Percentiles rank a stretch among this genome's conserved stretches.
Evolutionary conservation across 2,113 vertebrate genomes (phyloP).

Genomic region (Sinocyclocheilus rhinocerous): DNA sequence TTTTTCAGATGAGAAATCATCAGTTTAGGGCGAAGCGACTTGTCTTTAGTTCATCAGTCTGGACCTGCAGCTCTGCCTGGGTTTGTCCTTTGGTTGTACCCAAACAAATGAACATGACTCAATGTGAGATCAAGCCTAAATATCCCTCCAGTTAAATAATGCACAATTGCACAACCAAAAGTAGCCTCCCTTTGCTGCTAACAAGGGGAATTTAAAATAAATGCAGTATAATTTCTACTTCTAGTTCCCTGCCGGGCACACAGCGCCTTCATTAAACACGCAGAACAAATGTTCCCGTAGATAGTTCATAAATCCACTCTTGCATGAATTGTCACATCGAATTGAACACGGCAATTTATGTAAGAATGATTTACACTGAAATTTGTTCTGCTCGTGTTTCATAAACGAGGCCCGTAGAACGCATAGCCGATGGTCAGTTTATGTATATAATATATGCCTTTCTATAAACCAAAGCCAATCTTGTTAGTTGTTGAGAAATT

Average conservation of each 20-base stretch:
- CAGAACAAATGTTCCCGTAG: conserved; percentile 11
- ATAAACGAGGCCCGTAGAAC: background rate
- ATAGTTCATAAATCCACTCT: conserved; percentile 4
- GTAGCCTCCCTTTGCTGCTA: conserved; percentile 5
- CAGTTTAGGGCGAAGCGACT: background rate
- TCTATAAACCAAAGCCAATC: conserved; percentile 53
- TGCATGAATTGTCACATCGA: conserved; percentile 13
- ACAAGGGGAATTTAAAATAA: background rate
- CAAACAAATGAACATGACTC: conserved; percentile 14
- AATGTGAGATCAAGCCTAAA: conserved; percentile 7
- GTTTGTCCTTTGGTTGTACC: background rate
- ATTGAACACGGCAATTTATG: background rate
- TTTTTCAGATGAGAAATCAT: background rate
- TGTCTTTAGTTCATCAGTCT: background rate
- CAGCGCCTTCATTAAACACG: background rate
- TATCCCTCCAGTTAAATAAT: background rate
- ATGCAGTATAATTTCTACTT: background rate
- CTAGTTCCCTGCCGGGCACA: background rate
- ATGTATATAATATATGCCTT: conserved; percentile 40
- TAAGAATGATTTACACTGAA: background rate
- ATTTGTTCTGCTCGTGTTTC: background rate
- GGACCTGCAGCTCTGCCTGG: background rate
- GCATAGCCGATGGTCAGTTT: background rate
- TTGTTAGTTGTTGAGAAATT: background rate
- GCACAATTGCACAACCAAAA: conserved; percentile 33